phyloP scores from a whole-genome alignment of 2,113 vertebrate genomes.

The Nettapus auritus region DNA sequence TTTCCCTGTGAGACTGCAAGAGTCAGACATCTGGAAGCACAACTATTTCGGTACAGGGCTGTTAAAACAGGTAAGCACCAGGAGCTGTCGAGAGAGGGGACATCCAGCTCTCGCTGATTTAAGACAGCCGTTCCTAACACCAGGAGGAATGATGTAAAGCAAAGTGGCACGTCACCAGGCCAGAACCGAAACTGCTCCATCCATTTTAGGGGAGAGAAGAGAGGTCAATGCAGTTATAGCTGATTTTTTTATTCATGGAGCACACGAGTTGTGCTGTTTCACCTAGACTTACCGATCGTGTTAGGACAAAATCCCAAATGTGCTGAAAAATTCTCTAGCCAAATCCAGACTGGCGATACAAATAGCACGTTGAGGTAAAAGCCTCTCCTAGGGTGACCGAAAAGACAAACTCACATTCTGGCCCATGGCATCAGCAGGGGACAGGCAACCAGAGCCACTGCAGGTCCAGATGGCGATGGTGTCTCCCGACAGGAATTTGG shows the following conservation, averaged over 20 bases:
- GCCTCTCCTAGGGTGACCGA: not conserved
- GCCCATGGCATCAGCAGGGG: not conserved
- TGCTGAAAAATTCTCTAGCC: not conserved
- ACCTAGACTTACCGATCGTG: not conserved
- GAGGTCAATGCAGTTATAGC: not conserved
- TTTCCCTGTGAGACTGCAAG: not conserved
- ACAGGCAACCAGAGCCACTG: not conserved
- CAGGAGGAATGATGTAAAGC: not conserved
- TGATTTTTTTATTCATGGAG: not conserved
- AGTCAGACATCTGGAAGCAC: not conserved
- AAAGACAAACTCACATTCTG: not conserved
- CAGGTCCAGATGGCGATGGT: not conserved
- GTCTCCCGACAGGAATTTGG: not conserved
- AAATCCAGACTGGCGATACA: not conserved
- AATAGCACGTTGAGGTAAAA: not conserved
- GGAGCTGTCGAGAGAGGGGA: not conserved
- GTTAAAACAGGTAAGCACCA: not conserved
- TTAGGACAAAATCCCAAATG: conserved; percentile 9
- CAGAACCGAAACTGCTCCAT: not conserved
- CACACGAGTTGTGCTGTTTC: not conserved
- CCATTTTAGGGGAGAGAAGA: not conserved
- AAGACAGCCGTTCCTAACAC: not conserved
- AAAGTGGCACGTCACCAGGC: not conserved
- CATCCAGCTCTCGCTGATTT: not conserved
- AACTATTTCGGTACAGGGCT: not conserved